Evolutionary conservation across 2,797 vertebrate genomes (phyloP).

Genomic region (Rhynchotus rufescens): DNA sequence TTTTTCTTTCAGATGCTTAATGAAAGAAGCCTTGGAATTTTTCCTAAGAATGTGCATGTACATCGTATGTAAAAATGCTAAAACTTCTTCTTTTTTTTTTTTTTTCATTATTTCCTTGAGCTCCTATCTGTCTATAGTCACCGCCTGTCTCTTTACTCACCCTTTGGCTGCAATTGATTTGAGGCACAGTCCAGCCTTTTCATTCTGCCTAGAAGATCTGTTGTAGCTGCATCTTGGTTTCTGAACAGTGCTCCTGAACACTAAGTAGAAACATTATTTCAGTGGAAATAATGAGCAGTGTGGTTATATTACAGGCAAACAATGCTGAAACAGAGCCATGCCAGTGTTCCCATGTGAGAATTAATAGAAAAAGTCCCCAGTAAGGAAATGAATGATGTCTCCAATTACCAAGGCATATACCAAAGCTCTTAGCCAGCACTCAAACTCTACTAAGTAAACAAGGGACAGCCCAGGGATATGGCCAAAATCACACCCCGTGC

Average conservation of each 20-base stretch:
- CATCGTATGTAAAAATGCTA: background rate
- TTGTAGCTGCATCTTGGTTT: background rate
- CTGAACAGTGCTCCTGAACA: background rate
- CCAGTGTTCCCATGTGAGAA: background rate
- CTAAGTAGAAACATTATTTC: background rate
- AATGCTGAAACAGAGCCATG: background rate
- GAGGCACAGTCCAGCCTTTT: background rate
- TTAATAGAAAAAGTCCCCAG: background rate
- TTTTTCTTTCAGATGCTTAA: background rate
- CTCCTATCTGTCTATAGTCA: background rate
- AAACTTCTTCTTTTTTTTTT: background rate
- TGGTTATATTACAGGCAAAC: background rate
- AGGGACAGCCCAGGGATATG: background rate
- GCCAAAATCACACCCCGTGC: background rate
- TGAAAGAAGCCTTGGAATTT: background rate
- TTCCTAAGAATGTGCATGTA: background rate
- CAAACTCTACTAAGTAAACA: background rate
- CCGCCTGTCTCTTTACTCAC: background rate
- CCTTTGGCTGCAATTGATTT: background rate
- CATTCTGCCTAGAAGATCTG: background rate
- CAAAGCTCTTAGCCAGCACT: background rate
- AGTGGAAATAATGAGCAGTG: background rate
- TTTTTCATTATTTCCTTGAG: background rate
- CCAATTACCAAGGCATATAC: background rate
- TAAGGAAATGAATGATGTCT: background rate